These are phyloP conservation scores for Gobius niger DNA, from an alignment of 2,113 vertebrate genomes.

Conservation along the genomic window DNA sequence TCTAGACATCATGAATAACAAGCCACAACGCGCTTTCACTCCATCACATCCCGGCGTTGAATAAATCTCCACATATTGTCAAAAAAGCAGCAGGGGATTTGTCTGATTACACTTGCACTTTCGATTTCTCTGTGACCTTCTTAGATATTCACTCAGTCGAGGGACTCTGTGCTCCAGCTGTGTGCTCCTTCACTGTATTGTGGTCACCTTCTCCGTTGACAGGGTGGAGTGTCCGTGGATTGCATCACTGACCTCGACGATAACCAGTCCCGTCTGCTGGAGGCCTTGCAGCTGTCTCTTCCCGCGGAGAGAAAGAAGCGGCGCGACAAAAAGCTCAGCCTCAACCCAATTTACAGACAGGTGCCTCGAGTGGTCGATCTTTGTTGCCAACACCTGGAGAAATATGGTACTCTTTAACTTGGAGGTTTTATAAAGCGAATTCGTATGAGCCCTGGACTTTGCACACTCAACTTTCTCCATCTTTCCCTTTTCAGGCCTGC, in stretches of 20 bases:
- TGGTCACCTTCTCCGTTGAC: constrained; percentile 47
- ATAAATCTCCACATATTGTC: not conserved
- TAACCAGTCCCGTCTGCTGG: constrained; percentile 91
- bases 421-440: not conserved
- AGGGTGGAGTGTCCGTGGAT: constrained; percentile 98
- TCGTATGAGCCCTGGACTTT: not conserved
- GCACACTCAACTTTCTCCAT: constrained; percentile 4
- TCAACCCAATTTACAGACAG: constrained; percentile 96
- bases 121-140: constrained; percentile 26
- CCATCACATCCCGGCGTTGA: not conserved
- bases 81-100: constrained; percentile 4
- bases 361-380: constrained; percentile 94
- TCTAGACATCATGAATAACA: not conserved
- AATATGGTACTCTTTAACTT: constrained; percentile 81
- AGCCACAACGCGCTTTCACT: not conserved
- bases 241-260: constrained; percentile 98
- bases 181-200: not conserved
- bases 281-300: constrained; percentile 95
- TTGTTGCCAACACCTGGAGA: constrained; percentile 96
- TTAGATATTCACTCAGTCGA: constrained; percentile 4
- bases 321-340: constrained; percentile 91
- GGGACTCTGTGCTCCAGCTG: constrained; percentile 4
- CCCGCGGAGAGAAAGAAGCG: constrained; percentile 92
- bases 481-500: constrained; percentile 80
- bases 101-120: constrained; percentile 18